Evolutionary conservation across 1,140 invertebrate genomes (phyloP), one percentile per base, ranked within the genome.

Genomic region (Venturia canescens): DNA sequence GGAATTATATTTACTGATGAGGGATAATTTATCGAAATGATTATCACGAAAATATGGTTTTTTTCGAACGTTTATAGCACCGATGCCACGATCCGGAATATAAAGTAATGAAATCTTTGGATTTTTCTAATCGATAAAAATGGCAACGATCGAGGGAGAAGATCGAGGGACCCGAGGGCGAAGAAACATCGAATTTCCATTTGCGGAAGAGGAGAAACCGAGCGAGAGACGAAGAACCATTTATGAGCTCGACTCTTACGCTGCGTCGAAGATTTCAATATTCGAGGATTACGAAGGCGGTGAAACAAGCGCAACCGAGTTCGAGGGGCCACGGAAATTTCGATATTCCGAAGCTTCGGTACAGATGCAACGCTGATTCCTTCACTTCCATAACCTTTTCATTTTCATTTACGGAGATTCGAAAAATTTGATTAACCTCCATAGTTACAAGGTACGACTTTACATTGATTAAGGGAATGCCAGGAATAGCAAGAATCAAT

Each of bases 401-500:
- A 44, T 44, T 44, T 44, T 44, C 38, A 44, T 44, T 44, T 44
- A 44, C 5, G 5, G 7, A 44, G 38, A 44, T 11, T 4, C 3
- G 2, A n/a, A 57, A n/a, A 57, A 18, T n/a, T 57, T 23, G 1
- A n/a, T 57, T n/a, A 21, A 18, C 1, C 9, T n/a, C 21, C 5
- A 57, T 1, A 57, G 18, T 57, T 57, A 57, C 53, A 18, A 4
- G 13, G 66, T 53, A 27, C 34, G 60, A 23, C 26, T 78, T 23
- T 67, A n/a, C 26, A 67, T 16, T 38, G 9, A 13, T 23, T 18
- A 26, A 90, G 88, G 85, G 84, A 26, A 83, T 86, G 6, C 15
- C 83, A 23, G 90, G 89, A 16, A 84, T 89, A 80, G 84, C 84
- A 0, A 87, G 87, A n/a, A 83, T 92, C 7, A 79, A 89, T 29